Percentiles rank a stretch among this genome's conserved stretches.
These are phyloP conservation scores for Sternotherus odoratus DNA, from an alignment of 2,797 vertebrate species.

Conservation along the genomic window DNA sequence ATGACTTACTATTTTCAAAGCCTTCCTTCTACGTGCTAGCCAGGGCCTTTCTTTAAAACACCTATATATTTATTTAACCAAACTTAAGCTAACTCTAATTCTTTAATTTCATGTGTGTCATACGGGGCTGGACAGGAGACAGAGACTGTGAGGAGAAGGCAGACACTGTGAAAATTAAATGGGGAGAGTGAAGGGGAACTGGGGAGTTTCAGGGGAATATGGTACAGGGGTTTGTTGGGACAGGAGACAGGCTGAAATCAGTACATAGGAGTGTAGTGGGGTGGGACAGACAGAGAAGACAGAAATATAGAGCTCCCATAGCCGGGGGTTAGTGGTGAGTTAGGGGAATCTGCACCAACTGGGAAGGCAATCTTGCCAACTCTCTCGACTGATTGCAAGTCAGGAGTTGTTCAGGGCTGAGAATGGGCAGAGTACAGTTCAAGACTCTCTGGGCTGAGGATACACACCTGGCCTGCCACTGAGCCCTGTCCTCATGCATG, in stretches of 20 bases:
- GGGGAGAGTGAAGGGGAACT: not conserved
- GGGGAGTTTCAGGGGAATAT: not conserved
- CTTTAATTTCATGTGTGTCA: not conserved
- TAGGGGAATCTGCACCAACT: not conserved
- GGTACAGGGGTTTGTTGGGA: too few species aligned
- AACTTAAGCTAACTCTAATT: not conserved
- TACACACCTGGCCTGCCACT: not conserved
- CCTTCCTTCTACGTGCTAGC: not conserved
- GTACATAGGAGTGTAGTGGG: not conserved
- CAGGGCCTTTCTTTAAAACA: not conserved
- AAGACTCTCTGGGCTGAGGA: not conserved
- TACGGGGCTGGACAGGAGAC: not conserved
- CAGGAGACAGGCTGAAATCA: not conserved
- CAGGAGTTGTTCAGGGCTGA: not conserved
- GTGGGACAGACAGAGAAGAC: not conserved
- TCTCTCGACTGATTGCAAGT: not conserved
- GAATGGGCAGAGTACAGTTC: not conserved
- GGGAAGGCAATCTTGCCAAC: not conserved
- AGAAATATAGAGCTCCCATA: not conserved
- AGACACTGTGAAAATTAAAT: not conserved
- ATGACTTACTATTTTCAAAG: not conserved
- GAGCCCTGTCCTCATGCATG: not conserved
- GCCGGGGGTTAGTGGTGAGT: not conserved
- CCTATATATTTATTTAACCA: not conserved
- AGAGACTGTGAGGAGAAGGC: not conserved